These are phyloP conservation scores for Chymomyza costata DNA, from an alignment of 1,140 invertebrate genomes.

Conservation along the genomic window DNA sequence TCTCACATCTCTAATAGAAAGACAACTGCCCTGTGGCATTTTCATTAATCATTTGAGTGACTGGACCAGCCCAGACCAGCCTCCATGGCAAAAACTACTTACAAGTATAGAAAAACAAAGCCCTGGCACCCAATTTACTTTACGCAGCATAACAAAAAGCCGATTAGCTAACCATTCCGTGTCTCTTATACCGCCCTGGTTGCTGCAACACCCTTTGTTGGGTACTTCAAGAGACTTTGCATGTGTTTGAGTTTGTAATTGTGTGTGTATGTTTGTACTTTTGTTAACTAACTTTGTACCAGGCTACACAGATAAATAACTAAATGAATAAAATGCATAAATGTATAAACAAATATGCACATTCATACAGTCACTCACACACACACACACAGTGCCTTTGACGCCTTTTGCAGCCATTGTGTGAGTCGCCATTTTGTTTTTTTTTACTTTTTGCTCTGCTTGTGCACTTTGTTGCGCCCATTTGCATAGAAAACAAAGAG, in stretches of 20 bases:
- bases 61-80: constrained; percentile 13
- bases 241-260: background rate
- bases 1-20: too few relatives aligned
- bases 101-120: constrained; percentile 27
- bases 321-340: constrained; percentile 57
- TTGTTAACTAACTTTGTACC: constrained; percentile 50
- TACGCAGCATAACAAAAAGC: constrained; percentile 40
- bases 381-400: constrained; percentile 39
- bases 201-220: background rate
- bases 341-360: constrained; percentile 35
- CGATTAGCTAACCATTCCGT: constrained; percentile 52
- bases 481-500: constrained; percentile 47
- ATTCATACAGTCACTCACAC: constrained; percentile 18
- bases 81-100: constrained; percentile 53
- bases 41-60: constrained; percentile 68
- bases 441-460: background rate
- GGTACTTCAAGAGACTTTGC: background rate
- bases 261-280: constrained; percentile 31
- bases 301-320: constrained; percentile 43
- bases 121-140: background rate
- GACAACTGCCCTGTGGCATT: constrained; percentile 49
- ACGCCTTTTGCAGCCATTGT: constrained; percentile 9
- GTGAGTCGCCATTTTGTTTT: background rate
- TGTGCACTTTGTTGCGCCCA: constrained; percentile 23
- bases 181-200: too few relatives aligned